Conservation (phyloP, 2,113 vertebrate species). For the Leptobrachium leishanense region DNA sequence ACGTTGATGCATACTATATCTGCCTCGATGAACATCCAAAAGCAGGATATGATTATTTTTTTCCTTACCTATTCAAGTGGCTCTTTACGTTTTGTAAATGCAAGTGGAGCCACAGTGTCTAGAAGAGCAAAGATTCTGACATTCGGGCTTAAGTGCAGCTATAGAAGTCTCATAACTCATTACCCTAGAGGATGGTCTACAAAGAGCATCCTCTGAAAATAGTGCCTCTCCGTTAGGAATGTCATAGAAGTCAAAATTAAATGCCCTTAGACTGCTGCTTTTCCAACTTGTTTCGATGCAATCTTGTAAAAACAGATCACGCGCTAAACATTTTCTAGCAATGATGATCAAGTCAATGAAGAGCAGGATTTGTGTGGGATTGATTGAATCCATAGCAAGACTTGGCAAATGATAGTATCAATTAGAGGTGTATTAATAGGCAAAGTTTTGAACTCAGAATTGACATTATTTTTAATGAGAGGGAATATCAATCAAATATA, state of each 20-base stretch:
- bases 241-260: constrained; percentile 65
- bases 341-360: constrained; percentile 55
- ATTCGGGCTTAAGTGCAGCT: constrained; percentile 72
- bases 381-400: constrained; percentile 57
- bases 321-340: constrained; percentile 43
- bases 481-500: constrained; percentile 65
- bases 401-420: constrained; percentile 55
- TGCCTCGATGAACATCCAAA: constrained; percentile 67
- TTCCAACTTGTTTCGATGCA: constrained; percentile 52
- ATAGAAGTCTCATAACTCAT: constrained; percentile 68
- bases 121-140: constrained; percentile 66
- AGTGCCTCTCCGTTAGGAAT: constrained; percentile 57
- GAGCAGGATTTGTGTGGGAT: constrained; percentile 59
- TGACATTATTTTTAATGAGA: constrained; percentile 68
- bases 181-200: constrained; percentile 62
- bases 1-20: constrained; percentile 31
- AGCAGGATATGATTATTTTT: constrained; percentile 82
- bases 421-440: constrained; percentile 64
- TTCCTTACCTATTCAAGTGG: constrained; percentile 77
- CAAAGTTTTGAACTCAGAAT: constrained; percentile 51
- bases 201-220: constrained; percentile 59
- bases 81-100: constrained; percentile 80
- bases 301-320: constrained; percentile 47
- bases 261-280: constrained; percentile 49
- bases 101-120: constrained; percentile 79